Evolutionary conservation across 2,888 invertebrate species (phyloP).

Genomic region (Cybosia mesomella): DNA sequence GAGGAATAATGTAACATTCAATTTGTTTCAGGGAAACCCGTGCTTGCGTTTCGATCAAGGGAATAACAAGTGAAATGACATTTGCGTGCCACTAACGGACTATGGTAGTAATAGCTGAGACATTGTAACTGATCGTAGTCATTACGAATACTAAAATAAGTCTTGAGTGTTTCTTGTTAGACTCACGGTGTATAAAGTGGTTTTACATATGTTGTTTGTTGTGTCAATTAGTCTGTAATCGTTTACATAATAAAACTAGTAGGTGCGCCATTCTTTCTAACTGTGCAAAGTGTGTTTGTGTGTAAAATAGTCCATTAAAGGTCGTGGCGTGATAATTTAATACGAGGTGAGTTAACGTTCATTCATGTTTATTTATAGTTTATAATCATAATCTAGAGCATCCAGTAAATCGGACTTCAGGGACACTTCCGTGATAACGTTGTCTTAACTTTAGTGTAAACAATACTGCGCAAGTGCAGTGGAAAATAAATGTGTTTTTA

Average conservation of each 20-base stretch:
- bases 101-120: conserved; percentile 53
- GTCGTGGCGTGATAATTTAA: conserved; percentile 26
- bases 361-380: conserved; percentile 13
- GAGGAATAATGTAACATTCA: conserved; percentile 42
- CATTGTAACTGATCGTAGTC: conserved; percentile 60
- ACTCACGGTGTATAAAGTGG: conserved; percentile 38
- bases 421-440: background rate
- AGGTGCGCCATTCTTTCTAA: conserved; percentile 38
- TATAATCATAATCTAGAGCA: conserved; percentile 1
- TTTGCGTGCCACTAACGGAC: conserved; percentile 66
- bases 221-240: conserved; percentile 38
- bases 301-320: conserved; percentile 37
- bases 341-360: conserved; percentile 39
- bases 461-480: background rate
- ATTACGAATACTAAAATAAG: conserved; percentile 53
- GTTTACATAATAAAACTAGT: conserved; percentile 30
- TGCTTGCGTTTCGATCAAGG: conserved; percentile 48
- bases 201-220: conserved; percentile 44
- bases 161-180: conserved; percentile 43
- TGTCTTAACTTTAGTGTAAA: background rate
- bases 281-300: conserved; percentile 48
- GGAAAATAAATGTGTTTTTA: background rate
- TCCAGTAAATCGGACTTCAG: background rate
- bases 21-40: conserved; percentile 61
- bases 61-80: conserved; percentile 63